Conservation (phyloP, 2,113 vertebrate species). For the Daboia siamensis region DNA sequence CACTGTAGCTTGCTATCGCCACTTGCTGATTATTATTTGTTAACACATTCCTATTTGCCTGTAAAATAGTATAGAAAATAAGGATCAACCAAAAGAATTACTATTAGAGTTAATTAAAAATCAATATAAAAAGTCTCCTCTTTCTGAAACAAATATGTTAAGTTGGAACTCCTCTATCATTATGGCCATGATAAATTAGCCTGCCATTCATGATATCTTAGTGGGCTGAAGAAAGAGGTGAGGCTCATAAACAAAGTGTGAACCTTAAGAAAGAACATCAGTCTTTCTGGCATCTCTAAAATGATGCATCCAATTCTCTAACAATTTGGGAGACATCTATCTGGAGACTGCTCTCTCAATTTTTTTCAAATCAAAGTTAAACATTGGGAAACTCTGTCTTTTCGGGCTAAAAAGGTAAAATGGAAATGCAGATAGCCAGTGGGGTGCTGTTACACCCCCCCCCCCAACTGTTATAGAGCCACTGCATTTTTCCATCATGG, state of each 20-base stretch:
- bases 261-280: neutral
- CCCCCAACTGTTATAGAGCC: neutral
- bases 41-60: neutral
- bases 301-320: neutral
- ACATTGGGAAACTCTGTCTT: neutral
- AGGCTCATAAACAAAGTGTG: neutral
- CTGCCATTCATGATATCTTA: slow-evolving; percentile 1
- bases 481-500: neutral
- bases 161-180: neutral
- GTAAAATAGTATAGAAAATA: neutral
- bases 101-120: slow-evolving; percentile 5
- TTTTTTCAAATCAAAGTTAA: neutral
- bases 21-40: neutral
- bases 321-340: neutral
- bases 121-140: slow-evolving; percentile 4
- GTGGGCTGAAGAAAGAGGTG: neutral
- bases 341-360: neutral
- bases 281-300: slow-evolving; percentile 4
- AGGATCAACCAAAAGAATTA: neutral
- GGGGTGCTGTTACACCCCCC: neutral
- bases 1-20: neutral
- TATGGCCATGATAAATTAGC: slow-evolving; percentile 4
- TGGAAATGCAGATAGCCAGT: neutral
- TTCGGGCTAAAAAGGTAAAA: neutral
- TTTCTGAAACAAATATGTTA: neutral